Percentiles rank a stretch among this genome's conserved stretches.
Evolutionary conservation across 2,797 vertebrate species (phyloP).

Genomic region (Hirundo rustica): DNA sequence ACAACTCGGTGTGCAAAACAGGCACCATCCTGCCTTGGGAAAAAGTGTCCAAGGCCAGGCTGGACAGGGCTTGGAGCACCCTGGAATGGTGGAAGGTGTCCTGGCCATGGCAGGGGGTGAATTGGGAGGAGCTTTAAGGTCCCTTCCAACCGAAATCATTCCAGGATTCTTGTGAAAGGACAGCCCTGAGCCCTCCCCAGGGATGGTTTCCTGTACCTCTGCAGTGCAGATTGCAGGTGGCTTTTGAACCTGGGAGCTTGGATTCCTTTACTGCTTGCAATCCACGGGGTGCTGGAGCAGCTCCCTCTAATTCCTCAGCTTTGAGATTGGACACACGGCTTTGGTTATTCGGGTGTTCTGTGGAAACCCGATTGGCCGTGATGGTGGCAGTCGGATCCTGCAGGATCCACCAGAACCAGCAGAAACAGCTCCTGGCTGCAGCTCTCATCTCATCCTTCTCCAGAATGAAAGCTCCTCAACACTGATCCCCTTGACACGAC

Average conservation of each 20-base stretch:
- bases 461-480: neutral
- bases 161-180: neutral
- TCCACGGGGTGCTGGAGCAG: neutral
- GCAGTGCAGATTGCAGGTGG: neutral
- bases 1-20: neutral
- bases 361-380: rapidly evolving
- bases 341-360: rapidly evolving
- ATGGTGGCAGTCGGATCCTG: neutral
- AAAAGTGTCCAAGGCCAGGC: neutral
- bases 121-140: neutral
- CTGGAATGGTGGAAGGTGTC: neutral
- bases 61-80: neutral
- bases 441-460: neutral
- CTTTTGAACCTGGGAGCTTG: neutral
- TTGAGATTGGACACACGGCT: neutral
- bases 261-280: neutral
- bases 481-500: neutral
- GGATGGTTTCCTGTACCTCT: neutral
- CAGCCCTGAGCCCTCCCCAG: neutral
- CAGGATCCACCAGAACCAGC: neutral
- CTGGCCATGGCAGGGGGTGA: neutral
- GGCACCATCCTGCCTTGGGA: neutral
- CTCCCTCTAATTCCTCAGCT: neutral
- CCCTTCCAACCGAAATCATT: neutral
- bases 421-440: rapidly evolving